Evolutionary conservation across 2,113 vertebrate species (phyloP).

Genomic region (Anarrhichthys ocellatus): DNA sequence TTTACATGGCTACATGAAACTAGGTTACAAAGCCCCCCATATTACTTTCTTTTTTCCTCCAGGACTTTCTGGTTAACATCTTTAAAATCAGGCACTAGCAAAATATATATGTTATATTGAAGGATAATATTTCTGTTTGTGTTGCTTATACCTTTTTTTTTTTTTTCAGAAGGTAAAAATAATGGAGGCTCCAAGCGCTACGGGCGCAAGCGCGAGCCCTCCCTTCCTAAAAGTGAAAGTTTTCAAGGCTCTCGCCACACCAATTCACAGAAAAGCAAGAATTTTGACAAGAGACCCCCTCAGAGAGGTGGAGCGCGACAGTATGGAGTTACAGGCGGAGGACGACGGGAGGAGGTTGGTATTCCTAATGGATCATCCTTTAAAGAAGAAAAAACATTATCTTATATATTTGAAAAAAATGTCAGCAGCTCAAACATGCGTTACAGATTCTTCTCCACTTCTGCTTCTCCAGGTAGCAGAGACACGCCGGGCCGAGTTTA

Average conservation of each 20-base stretch:
- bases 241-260: constrained; percentile 91
- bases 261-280: constrained; percentile 99
- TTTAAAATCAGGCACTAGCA: neutral
- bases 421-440: neutral
- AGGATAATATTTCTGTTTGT: neutral
- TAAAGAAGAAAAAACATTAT: neutral
- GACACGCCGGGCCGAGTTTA: constrained; percentile 96
- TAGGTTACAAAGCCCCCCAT: rapidly evolving
- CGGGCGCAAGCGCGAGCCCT: constrained; percentile 93
- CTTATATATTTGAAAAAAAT: too few relatives aligned
- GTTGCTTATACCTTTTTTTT: neutral
- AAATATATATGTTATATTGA: neutral
- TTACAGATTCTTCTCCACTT: neutral
- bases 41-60: neutral
- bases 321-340: constrained; percentile 92
- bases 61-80: neutral
- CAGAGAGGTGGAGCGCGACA: constrained; percentile 90
- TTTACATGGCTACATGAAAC: neutral
- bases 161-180: constrained; percentile 93
- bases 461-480: constrained; percentile 92
- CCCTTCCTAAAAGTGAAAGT: constrained; percentile 93
- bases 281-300: constrained; percentile 99
- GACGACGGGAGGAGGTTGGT: constrained; percentile 98
- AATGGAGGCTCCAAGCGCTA: constrained; percentile 93
- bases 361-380: neutral